Base-by-base conservation (phyloP, 2,113 vertebrate genomes). In the Tychaedon coryphoeus region DNA sequence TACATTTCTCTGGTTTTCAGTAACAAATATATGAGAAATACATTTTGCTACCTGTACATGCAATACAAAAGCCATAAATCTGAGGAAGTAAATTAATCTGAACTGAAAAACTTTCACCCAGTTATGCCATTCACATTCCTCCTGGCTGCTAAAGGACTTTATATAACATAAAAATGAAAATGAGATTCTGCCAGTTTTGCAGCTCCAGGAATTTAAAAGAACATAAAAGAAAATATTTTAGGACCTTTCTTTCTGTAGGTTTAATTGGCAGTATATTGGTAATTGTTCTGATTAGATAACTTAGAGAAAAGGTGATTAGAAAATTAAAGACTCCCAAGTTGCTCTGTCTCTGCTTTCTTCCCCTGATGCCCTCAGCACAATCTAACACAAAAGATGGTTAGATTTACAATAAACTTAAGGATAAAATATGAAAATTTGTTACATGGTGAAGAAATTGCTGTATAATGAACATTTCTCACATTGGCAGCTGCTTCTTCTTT, bases 171-270 rank as follows among this genome's bases (percentile, higher is more conserved):
- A 97, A 97, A 95, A 97, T 96, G 97, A 98, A 97, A 97, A 98
- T 96, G 97, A 97, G 80, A 96, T 97, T 98, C 95, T 96, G 97
- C 97, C 98, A 96, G 92, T 95, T 97, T 97, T 93, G 94, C 97
- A 97, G 97, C 96, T 97, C 92, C 50, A 91, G 90, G 96, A 97
- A 97, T 97, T 98, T 94, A 92, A 97, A 98, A 98, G 98, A 98
- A 98, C 98, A 98, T 98, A 98, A 98, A 98, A 98, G 98, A 98
- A 98, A 98, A 98, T 88, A 96, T 95, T 93, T 90, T 90, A 95
- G 92, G 79, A 74, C 86, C 85, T 97, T 97, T 93, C 78, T 90
- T 93, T 96, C 86, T 42, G 8, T 78, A 93, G 83, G 50, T 90
- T 86, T 93, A 96, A 91, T 85, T 31, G 20, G 72, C 92, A 93